Conservation (phyloP, 2,888 invertebrate species). For the Eupithecia pulchellata region DNA sequence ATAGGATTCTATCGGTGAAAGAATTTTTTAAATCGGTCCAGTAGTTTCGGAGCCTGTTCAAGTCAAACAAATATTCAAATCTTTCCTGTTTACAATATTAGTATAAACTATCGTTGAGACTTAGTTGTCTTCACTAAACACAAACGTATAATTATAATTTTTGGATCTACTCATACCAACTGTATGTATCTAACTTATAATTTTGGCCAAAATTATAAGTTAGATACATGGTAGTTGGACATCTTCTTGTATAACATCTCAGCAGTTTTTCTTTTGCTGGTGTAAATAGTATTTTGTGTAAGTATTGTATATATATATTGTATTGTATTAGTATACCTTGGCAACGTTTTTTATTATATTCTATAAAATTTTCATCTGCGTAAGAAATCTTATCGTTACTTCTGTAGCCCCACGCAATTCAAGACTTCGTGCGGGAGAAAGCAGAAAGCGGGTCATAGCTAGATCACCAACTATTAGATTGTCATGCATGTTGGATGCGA, state of each 20-base stretch:
- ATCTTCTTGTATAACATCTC: not conserved
- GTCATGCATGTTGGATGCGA: slow-evolving; percentile 81
- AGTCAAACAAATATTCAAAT: too few relatives aligned
- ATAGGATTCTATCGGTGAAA: too few relatives aligned
- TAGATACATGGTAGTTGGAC: not conserved
- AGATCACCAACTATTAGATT: slow-evolving; percentile 81
- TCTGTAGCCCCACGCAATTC: slow-evolving; percentile 59
- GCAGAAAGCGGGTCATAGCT: slow-evolving; percentile 80
- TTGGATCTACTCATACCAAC: too few relatives aligned
- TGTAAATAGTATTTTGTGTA: not conserved
- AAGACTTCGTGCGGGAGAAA: slow-evolving; percentile 81
- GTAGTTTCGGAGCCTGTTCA: too few relatives aligned
- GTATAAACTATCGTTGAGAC: too few relatives aligned
- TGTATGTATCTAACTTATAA: too few relatives aligned
- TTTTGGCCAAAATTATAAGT: not conserved
- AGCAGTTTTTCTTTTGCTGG: not conserved
- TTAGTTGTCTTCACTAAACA: too few relatives aligned
- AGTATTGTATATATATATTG: too few relatives aligned
- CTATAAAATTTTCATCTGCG: not conserved
- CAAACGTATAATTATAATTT: not conserved
- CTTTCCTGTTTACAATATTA: too few relatives aligned
- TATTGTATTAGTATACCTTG: too few relatives aligned
- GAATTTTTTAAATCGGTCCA: too few relatives aligned
- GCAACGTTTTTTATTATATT: not conserved
- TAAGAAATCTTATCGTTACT: slow-evolving; percentile 14